Conservation (phyloP, 2,797 vertebrate species). For the Hoplostethus atlanticus region DNA sequence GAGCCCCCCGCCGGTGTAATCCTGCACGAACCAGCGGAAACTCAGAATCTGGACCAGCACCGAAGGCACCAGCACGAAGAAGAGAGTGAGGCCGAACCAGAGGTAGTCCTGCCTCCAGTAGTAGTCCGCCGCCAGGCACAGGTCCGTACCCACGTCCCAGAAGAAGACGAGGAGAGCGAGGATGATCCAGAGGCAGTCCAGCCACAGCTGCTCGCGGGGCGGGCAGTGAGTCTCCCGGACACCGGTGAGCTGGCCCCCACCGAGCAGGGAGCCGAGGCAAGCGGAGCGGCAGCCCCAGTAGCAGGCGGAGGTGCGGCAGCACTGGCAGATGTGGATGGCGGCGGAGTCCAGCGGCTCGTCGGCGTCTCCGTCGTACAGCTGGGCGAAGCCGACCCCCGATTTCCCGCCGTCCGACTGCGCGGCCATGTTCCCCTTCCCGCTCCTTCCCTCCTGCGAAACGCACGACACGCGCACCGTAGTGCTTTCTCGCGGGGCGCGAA, state of each 20-base stretch:
- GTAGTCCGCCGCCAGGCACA: conserved; percentile 96
- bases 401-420: conserved; percentile 88
- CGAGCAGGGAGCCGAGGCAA: conserved; percentile 90
- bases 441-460: conserved; percentile 76
- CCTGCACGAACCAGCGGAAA: conserved; percentile 99
- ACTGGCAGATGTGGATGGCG: conserved; percentile 97
- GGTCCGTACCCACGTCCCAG: conserved; percentile 97
- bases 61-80: conserved; percentile 97
- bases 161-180: conserved; percentile 96
- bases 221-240: conserved; percentile 82
- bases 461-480: conserved; percentile 77
- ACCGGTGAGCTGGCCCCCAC: conserved; percentile 73
- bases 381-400: conserved; percentile 91
- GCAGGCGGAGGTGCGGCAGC: conserved; percentile 96
- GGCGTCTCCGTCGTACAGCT: conserved; percentile 92
- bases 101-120: conserved; percentile 93
- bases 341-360: conserved; percentile 92
- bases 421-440: conserved; percentile 92
- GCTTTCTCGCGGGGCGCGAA: conserved; percentile 72
- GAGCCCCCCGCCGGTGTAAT: conserved; percentile 94
- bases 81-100: conserved; percentile 95
- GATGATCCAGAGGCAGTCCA: conserved; percentile 99
- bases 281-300: conserved; percentile 98
- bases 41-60: conserved; percentile 97
- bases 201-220: conserved; percentile 91